phyloP scores from a whole-genome alignment of 2,113 vertebrate genomes.

The Numida meleagris region DNA sequence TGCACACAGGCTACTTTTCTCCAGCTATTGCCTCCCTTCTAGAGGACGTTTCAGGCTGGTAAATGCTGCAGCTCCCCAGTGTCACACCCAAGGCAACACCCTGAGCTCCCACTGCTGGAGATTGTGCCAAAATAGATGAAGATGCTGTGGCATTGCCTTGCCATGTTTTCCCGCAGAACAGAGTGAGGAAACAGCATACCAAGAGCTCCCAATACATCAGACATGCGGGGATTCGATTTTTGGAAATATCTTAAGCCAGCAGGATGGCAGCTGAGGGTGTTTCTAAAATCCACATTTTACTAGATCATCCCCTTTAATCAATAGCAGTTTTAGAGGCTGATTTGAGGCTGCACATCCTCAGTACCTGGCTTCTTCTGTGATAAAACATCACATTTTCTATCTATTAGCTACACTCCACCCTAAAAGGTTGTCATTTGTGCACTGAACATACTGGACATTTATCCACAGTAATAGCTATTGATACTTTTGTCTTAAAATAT shows the following conservation, averaged over 20 bases:
- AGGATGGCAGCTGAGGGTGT: not conserved
- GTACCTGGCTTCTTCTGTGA: not conserved
- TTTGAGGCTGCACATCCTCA: not conserved
- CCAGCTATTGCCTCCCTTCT: not conserved
- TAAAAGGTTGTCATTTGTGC: not conserved
- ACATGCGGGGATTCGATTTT: not conserved
- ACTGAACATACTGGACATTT: not conserved
- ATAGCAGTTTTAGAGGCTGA: not conserved
- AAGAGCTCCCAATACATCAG: not conserved
- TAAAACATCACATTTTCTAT: slow-evolving; percentile 5
- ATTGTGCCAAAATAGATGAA: not conserved
- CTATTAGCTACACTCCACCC: not conserved
- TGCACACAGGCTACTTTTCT: not conserved
- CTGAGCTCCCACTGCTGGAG: not conserved
- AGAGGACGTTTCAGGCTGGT: not conserved
- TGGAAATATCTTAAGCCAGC: not conserved
- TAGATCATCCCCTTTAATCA: slow-evolving; percentile 12
- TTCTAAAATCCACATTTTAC: slow-evolving; percentile 17
- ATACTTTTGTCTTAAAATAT: slow-evolving; percentile 15
- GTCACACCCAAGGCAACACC: not conserved
- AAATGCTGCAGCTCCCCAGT: not conserved
- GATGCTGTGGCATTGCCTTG: not conserved
- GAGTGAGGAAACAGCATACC: not conserved
- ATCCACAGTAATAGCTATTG: not conserved
- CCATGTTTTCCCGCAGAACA: not conserved